phyloP scores from a whole-genome alignment of 2,888 invertebrate species.

The Julus scanicus region DNA sequence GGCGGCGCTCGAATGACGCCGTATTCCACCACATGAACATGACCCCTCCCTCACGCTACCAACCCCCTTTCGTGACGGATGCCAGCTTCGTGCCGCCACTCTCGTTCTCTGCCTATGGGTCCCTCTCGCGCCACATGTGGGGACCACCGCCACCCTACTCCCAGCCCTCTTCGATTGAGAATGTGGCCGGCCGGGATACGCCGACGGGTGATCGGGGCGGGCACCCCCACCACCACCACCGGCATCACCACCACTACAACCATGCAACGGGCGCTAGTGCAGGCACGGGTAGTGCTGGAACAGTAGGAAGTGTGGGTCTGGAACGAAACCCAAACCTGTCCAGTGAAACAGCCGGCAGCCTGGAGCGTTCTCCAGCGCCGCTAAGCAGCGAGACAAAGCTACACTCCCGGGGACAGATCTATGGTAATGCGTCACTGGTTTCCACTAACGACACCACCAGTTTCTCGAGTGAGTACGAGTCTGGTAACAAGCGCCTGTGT shows the following conservation, averaged over 20 bases:
- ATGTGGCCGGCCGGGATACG: conserved; percentile 48
- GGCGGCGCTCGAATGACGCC: conserved; percentile 56
- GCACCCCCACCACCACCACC: conserved; percentile 11
- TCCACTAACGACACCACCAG: conserved; percentile 25
- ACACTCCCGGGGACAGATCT: background rate
- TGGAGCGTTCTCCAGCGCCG: background rate
- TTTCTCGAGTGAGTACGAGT: conserved; percentile 46
- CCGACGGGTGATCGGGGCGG: conserved; percentile 17
- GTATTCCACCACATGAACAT: conserved; percentile 56
- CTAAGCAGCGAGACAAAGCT: conserved; percentile 30
- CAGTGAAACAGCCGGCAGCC: background rate
- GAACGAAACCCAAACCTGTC: conserved; percentile 9
- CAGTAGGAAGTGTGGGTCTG: background rate
- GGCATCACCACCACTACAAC: conserved; percentile 38
- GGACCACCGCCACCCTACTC: conserved; percentile 58
- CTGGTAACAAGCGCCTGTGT: conserved; percentile 48
- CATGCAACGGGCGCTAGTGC: background rate
- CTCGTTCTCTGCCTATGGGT: conserved; percentile 52
- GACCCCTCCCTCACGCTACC: conserved; percentile 56
- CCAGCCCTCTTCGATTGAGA: conserved; percentile 55
- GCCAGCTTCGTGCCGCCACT: conserved; percentile 53
- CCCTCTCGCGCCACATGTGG: conserved; percentile 56
- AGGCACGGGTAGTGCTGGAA: background rate
- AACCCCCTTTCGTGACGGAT: conserved; percentile 54
- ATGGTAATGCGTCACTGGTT: background rate